A percentile compares a stretch with the other conserved stretches of the same genome.
Evolutionary conservation across 1,140 invertebrate species (phyloP).

Genomic region (Tetragonula clypearis): DNA sequence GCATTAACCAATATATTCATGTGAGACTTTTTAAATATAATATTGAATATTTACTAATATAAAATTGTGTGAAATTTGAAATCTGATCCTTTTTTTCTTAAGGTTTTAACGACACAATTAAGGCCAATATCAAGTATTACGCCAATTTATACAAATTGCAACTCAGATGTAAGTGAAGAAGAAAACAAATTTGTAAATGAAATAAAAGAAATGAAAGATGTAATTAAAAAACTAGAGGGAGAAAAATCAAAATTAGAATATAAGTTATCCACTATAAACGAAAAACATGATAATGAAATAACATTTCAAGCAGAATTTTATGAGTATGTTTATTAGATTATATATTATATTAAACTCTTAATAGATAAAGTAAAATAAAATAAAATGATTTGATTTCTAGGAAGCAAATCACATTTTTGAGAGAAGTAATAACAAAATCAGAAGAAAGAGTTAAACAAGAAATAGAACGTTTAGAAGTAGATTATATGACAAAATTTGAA

Average conservation of each 20-base stretch:
- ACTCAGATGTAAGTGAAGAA: constrained; percentile 49
- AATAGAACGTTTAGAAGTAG: constrained; percentile 69
- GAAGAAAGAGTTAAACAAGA: constrained; percentile 73
- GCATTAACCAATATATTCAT: constrained; percentile 74
- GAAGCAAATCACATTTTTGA: constrained; percentile 74
- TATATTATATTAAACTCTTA: constrained; percentile 22
- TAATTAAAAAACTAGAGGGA: constrained; percentile 69
- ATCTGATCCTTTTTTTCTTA: constrained; percentile 29
- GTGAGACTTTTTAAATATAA: constrained; percentile 56
- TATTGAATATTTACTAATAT: background rate
- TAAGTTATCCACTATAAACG: constrained; percentile 71
- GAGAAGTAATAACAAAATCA: constrained; percentile 72
- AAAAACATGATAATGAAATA: constrained; percentile 76
- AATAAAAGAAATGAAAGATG: constrained; percentile 64
- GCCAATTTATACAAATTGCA: background rate
- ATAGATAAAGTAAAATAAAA: constrained; percentile 22
- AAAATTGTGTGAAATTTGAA: constrained; percentile 12
- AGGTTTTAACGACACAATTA: constrained; percentile 71
- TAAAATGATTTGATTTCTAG: constrained; percentile 59
- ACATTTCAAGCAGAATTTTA: constrained; percentile 75
- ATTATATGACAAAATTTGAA: constrained; percentile 75
- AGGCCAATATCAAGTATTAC: constrained; percentile 47
- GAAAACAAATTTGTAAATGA: constrained; percentile 49
- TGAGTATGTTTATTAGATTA: constrained; percentile 67
- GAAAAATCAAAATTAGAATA: constrained; percentile 75